Evolutionary conservation across 2,888 invertebrate species (phyloP).

Genomic region (Chesias legatella): DNA sequence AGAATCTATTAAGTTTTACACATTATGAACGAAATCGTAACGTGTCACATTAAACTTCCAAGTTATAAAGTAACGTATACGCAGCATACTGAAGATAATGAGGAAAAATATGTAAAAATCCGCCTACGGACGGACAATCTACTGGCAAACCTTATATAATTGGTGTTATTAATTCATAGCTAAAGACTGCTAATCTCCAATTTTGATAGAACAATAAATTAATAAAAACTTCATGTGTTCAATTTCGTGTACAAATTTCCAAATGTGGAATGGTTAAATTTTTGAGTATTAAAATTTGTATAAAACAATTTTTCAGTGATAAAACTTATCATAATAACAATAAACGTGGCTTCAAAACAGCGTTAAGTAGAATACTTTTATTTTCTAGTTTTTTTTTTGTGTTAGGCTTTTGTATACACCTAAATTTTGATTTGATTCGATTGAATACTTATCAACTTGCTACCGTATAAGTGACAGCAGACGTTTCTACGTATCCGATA

Average conservation of each 20-base stretch:
- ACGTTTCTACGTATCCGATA: too few relatives aligned
- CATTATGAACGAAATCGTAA: too few relatives aligned
- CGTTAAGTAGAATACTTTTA: not conserved
- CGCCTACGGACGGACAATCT: constrained; percentile 64
- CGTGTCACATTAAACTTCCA: too few relatives aligned
- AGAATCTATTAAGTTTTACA: constrained; percentile 1
- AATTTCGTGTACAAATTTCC: constrained; percentile 28
- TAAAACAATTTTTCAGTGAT: constrained; percentile 41
- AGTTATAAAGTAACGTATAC: too few relatives aligned
- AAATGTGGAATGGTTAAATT: constrained; percentile 63
- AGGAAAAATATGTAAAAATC: constrained; percentile 48
- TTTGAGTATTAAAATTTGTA: constrained; percentile 68
- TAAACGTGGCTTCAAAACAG: constrained; percentile 16
- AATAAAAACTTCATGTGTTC: constrained; percentile 6
- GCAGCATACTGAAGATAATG: constrained; percentile 15
- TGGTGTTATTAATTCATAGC: constrained; percentile 59
- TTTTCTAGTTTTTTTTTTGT: constrained; percentile 3
- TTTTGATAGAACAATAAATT: constrained; percentile 6
- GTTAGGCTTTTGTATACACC: too few relatives aligned
- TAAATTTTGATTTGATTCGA: too few relatives aligned
- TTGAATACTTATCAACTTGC: too few relatives aligned
- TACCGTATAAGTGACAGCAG: too few relatives aligned
- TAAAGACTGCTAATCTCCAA: constrained; percentile 32
- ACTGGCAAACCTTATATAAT: constrained; percentile 57
- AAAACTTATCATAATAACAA: constrained; percentile 21